Conservation (phyloP, 2,797 vertebrate species). For the Liparis tanakae region DNA sequence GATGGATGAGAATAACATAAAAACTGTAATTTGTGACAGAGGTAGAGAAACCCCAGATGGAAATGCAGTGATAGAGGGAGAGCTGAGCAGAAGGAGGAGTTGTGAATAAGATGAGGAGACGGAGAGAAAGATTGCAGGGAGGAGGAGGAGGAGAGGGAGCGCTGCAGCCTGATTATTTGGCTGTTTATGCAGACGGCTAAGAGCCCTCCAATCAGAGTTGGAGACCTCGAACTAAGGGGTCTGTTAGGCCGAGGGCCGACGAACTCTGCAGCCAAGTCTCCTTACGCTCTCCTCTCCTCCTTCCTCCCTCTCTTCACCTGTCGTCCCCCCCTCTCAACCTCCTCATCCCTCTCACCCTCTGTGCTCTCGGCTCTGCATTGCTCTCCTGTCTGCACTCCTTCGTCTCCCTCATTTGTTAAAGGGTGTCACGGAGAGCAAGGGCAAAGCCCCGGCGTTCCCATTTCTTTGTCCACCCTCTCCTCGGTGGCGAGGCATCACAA, state of each 20-base stretch:
- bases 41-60: constrained; percentile 52
- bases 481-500: constrained; percentile 1
- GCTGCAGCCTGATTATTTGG: constrained; percentile 76
- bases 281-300: constrained; percentile 57
- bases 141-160: constrained; percentile 47
- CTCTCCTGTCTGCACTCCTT: constrained; percentile 49
- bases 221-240: constrained; percentile 71
- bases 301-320: constrained; percentile 63
- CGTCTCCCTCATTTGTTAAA: constrained; percentile 68
- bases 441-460: constrained; percentile 55
- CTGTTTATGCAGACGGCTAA: constrained; percentile 77
- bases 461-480: constrained; percentile 23
- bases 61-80: constrained; percentile 53
- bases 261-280: constrained; percentile 64
- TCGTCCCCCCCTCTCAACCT: constrained; percentile 57
- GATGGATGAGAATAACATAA: constrained; percentile 65
- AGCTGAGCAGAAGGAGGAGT: constrained; percentile 47
- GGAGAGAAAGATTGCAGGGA: constrained; percentile 50
- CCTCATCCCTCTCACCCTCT: constrained; percentile 56
- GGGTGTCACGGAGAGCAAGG: constrained; percentile 68
- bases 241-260: constrained; percentile 67
- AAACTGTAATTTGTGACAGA: constrained; percentile 69
- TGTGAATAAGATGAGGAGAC: constrained; percentile 43
- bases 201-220: constrained; percentile 80
- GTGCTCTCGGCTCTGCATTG: constrained; percentile 57